These are phyloP conservation scores for Phylloscopus collybita DNA, from an alignment of 2,797 vertebrate species.

Conservation along the genomic window DNA sequence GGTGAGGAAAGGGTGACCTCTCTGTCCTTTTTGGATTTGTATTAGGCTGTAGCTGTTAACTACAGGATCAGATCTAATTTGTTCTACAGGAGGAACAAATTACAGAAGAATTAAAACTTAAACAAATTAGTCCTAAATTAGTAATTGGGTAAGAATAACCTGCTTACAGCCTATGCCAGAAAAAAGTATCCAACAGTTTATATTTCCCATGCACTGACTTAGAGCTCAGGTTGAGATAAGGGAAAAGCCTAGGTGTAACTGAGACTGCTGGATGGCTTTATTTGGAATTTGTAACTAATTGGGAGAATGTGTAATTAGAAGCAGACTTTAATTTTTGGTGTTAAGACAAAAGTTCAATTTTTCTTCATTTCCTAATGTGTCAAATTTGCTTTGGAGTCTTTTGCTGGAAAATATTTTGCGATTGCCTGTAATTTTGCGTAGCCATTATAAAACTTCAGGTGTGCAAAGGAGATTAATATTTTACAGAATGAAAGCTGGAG, in stretches of 20 bases:
- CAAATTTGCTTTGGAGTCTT: neutral
- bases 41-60: neutral
- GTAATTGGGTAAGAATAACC: conserved; percentile 32
- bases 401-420: neutral
- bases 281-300: neutral
- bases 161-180: neutral
- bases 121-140: conserved; percentile 20
- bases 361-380: neutral
- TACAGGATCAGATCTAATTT: neutral
- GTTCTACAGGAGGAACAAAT: conserved; percentile 12
- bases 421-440: neutral
- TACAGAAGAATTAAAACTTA: conserved; percentile 8
- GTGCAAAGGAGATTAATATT: neutral
- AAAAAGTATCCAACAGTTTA: neutral
- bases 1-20: neutral
- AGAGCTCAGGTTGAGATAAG: neutral
- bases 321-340: neutral
- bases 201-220: neutral
- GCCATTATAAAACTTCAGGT: neutral
- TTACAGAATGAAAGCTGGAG: neutral
- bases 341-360: neutral
- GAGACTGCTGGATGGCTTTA: neutral
- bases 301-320: neutral
- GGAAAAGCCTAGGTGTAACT: neutral
- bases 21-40: neutral